Evolutionary conservation across 2,113 vertebrate genomes (phyloP).

Genomic region (Ardeotis arabs): DNA sequence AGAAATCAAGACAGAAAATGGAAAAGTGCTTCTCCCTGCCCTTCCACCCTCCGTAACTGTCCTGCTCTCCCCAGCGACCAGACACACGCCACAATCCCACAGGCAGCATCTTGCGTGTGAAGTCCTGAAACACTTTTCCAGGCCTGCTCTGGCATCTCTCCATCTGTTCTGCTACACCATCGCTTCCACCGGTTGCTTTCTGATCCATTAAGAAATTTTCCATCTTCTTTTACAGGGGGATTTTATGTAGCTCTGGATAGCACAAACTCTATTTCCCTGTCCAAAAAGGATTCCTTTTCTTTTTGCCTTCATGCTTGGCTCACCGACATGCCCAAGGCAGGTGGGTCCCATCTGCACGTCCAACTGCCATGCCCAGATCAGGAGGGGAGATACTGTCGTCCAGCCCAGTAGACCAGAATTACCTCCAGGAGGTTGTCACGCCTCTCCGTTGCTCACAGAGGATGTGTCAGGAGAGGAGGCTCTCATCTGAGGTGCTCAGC

Average conservation of each 20-base stretch:
- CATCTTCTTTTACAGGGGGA: not conserved
- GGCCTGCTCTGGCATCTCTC: not conserved
- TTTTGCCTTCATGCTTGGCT: not conserved
- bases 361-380: too few relatives aligned
- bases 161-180: not conserved
- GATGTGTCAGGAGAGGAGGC: not conserved
- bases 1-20: slow-evolving; percentile 8
- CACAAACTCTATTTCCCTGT: not conserved
- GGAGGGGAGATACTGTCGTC: accelerated
- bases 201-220: not conserved
- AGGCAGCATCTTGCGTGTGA: not conserved
- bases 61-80: not conserved
- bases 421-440: not conserved
- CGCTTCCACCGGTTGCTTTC: not conserved
- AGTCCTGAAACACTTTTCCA: not conserved
- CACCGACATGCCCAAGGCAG: not conserved
- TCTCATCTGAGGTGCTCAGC: not conserved
- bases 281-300: not conserved
- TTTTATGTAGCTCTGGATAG: not conserved
- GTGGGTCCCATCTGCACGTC: not conserved
- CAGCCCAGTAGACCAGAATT: not conserved
- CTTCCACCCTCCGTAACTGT: not conserved
- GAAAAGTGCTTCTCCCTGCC: not conserved
- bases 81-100: not conserved
- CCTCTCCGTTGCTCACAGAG: not conserved